A percentile compares a stretch with the other conserved stretches of the same genome.
Evolutionary conservation across 2,113 vertebrate species (phyloP).

Genomic region (Bothrops jararaca): DNA sequence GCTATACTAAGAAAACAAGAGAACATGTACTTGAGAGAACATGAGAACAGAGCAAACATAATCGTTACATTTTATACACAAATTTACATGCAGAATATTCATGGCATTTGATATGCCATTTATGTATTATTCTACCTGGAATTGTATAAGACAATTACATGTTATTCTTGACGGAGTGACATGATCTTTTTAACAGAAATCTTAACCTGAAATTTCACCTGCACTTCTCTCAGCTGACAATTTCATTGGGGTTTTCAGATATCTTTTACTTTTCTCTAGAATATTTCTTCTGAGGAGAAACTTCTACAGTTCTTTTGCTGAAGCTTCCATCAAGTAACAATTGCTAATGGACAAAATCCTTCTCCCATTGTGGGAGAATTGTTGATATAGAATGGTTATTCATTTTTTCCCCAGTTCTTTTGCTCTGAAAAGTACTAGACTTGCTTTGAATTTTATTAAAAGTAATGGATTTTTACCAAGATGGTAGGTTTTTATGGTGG

Average conservation of each 20-base stretch:
- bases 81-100: neutral
- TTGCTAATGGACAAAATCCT: neutral
- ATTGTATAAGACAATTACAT: neutral
- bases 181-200: neutral
- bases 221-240: neutral
- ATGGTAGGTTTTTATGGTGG: neutral
- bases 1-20: neutral
- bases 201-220: neutral
- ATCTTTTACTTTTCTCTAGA: neutral
- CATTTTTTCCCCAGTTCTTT: neutral
- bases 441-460: neutral
- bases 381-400: neutral
- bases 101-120: neutral
- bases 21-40: neutral
- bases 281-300: neutral
- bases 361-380: neutral
- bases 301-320: neutral
- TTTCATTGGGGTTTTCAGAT: neutral
- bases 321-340: neutral
- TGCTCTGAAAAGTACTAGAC: neutral
- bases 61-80: neutral
- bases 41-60: neutral
- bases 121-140: neutral
- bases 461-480: neutral
- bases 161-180: neutral